phyloP scores from a whole-genome alignment of 2,888 invertebrate genomes.

The Stenodera caucasica region DNA sequence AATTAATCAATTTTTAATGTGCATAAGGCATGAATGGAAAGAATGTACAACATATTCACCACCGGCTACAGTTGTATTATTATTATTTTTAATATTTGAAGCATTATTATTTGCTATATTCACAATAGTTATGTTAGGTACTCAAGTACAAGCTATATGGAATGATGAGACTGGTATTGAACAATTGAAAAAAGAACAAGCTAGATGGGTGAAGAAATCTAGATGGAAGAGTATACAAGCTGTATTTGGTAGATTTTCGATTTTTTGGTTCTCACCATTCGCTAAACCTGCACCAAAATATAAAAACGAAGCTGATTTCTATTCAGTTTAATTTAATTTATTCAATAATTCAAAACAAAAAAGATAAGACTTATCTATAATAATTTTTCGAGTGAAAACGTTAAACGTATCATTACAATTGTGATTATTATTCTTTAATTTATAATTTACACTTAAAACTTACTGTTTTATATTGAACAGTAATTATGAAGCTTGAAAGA shows the following conservation, averaged over 20 bases:
- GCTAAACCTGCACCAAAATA: slow-evolving; percentile 76
- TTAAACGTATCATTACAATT: slow-evolving; percentile 12
- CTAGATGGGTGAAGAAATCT: slow-evolving; percentile 88
- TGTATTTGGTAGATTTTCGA: slow-evolving; percentile 94
- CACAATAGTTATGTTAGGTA: slow-evolving; percentile 96
- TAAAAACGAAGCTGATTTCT: slow-evolving; percentile 78
- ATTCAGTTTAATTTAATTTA: slow-evolving; percentile 70
- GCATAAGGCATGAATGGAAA: slow-evolving; percentile 92
- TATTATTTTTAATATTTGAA: slow-evolving; percentile 91
- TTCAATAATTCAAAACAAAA: slow-evolving; percentile 16
- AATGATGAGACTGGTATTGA: slow-evolving; percentile 99
- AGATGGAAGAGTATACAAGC: slow-evolving; percentile 94
- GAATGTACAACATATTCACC: slow-evolving; percentile 93
- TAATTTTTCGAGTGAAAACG: not conserved
- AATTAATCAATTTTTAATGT: slow-evolving; percentile 90
- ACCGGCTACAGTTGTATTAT: slow-evolving; percentile 90
- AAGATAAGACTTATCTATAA: not conserved
- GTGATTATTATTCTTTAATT: slow-evolving; percentile 11
- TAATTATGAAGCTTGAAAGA: not conserved
- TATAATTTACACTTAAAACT: slow-evolving; percentile 12
- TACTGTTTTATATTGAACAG: not conserved
- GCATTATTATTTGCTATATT: slow-evolving; percentile 96
- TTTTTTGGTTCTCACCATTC: slow-evolving; percentile 95
- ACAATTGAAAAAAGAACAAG: slow-evolving; percentile 94
- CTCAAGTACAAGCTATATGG: slow-evolving; percentile 89